Evolutionary conservation across 2,797 vertebrate genomes (phyloP), one percentile per base, ranked within the genome.

Genomic region (Thaleichthys pacificus): DNA sequence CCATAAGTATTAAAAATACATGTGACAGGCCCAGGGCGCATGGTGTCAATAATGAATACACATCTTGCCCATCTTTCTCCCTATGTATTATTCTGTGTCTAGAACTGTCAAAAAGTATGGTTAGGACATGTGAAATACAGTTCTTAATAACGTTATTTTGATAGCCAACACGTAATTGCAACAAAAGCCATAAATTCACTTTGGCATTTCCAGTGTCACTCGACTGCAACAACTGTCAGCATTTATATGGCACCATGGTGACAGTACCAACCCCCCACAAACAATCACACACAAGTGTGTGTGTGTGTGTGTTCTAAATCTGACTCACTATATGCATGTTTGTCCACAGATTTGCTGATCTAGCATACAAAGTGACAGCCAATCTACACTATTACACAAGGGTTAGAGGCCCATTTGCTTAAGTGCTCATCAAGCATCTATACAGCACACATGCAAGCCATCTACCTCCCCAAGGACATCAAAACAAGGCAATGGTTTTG

Each of bases 381-480:
- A 54, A 54, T 65, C 49, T 21, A 9, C 5, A 49, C 5, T 12
- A 32, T 24, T 12, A 60, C 22, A 61, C 54, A 56, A 26, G 56
- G 24, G 12, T 70, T 9, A 7, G 21, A 17, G 32, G 30, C 32
- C 70, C 62, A 47, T 66, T 47, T 66, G 8, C 28, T 47, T 57
- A 63, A 68, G 42, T 32, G 62, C 57, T 69, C 54, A 73, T 38
- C 14, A 38, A 61, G 35, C 71, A 66, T 51, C 73, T 62, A 61
- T n/a, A 56, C 68, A 42, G 56, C 49, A 65, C 28, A 38, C 63
- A 63, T 30, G 67, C 14, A 19, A 49, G 12, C 64, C 30, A 47
- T 30, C 24, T 24, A 15, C 30, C 5, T 57, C 61, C 67, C n/a
- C 21, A 15, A 51, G 68, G 17, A 57, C 30, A n/a, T 56, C 26